Conservation (phyloP, 2,797 vertebrate genomes). For the Sebastes kiyomatsui region DNA sequence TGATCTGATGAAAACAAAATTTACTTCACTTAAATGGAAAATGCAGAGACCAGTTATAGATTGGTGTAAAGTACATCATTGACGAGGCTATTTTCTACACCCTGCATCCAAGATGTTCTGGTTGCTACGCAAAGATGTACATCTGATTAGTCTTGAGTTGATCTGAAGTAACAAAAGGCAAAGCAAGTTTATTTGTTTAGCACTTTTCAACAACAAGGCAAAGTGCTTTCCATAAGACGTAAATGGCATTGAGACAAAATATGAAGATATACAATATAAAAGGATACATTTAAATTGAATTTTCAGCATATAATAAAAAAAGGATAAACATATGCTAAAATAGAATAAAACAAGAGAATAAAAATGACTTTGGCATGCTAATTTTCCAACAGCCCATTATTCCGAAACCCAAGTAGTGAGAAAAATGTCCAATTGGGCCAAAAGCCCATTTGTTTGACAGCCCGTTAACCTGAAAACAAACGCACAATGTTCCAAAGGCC, state of each 20-base stretch:
- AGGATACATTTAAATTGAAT: neutral
- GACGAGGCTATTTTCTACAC: neutral
- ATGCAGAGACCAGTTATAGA: neutral
- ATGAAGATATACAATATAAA: neutral
- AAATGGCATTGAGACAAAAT: neutral
- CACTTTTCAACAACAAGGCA: neutral
- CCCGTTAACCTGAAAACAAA: no score
- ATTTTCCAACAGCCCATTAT: neutral
- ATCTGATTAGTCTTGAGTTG: neutral
- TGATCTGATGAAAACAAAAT: conserved; percentile 4
- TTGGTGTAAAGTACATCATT: neutral
- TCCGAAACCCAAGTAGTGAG: neutral
- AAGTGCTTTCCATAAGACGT: neutral
- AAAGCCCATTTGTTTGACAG: neutral
- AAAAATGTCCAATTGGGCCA: no score
- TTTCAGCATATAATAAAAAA: neutral
- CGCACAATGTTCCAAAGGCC: no score
- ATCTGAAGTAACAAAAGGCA: neutral
- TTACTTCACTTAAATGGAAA: neutral
- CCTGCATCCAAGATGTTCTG: neutral
- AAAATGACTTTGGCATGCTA: neutral
- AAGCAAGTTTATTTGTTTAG: neutral
- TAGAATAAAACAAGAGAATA: neutral
- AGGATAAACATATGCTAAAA: neutral
- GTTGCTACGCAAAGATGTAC: neutral